These are phyloP conservation scores for Aptenodytes forsteri DNA, from an alignment of 2,113 vertebrate genomes.

Conservation along the genomic window DNA sequence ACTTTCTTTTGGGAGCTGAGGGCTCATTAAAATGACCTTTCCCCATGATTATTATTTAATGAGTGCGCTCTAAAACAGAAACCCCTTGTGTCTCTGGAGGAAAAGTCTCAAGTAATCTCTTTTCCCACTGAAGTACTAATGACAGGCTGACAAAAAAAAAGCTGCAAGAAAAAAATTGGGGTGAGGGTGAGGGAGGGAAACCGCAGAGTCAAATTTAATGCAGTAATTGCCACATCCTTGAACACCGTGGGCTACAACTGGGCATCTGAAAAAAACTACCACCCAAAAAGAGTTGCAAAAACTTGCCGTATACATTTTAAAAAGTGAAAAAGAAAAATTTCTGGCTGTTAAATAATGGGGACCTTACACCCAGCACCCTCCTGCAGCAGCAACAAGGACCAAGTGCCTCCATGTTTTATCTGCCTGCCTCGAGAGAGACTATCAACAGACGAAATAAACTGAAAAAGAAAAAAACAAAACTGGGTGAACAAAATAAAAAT, in stretches of 20 bases:
- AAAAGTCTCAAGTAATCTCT: conserved; percentile 46
- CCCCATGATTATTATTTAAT: conserved; percentile 66
- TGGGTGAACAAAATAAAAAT: not conserved
- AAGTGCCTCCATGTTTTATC: not conserved
- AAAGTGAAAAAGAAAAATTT: not conserved
- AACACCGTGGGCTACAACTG: not conserved
- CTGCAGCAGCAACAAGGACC: not conserved
- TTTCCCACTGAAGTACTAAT: conserved; percentile 31
- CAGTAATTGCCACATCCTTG: conserved; percentile 23
- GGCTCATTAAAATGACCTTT: conserved; percentile 67
- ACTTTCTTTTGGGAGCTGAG: conserved; percentile 36
- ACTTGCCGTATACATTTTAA: rapidly evolving
- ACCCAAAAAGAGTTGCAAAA: not conserved
- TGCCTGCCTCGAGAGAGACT: not conserved
- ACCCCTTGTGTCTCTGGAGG: conserved; percentile 60
- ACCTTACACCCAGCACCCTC: not conserved
- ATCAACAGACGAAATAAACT: not conserved
- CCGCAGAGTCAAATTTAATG: conserved; percentile 14
- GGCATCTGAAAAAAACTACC: not conserved
- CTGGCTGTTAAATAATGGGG: not conserved
- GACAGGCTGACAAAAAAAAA: conserved; percentile 27
- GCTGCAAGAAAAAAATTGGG: conserved; percentile 1
- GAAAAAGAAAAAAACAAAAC: not conserved
- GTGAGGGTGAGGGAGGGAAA: not conserved
- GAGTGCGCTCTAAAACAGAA: conserved; percentile 54